These are phyloP conservation scores for Cynopterus sphinx DNA, from an alignment of 2,797 vertebrate genomes.

Conservation along the genomic window DNA sequence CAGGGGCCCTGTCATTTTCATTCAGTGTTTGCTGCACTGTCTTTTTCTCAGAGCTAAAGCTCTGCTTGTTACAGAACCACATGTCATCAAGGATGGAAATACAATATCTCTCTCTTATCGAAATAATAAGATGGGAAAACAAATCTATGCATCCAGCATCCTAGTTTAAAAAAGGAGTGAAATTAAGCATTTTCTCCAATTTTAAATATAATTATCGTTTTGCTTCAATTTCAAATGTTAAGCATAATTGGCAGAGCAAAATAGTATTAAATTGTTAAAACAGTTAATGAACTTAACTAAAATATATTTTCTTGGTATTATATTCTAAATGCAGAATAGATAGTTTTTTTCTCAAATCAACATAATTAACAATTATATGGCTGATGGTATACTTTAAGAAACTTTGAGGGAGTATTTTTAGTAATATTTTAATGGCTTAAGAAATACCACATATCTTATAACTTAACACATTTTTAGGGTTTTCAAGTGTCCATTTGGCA, in stretches of 20 bases:
- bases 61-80: not conserved
- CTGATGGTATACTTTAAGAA: not conserved
- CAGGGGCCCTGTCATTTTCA: not conserved
- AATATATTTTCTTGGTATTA: not conserved
- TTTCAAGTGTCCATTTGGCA: not conserved
- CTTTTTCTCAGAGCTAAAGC: not conserved
- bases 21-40: not conserved
- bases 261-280: conserved; percentile 13
- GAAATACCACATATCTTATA: not conserved
- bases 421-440: not conserved
- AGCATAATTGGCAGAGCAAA: not conserved
- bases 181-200: not conserved
- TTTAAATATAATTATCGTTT: not conserved
- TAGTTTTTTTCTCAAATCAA: not conserved
- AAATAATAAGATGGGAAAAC: not conserved
- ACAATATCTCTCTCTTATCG: not conserved
- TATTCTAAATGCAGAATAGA: not conserved
- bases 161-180: not conserved
- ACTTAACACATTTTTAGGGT: not conserved
- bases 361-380: not conserved
- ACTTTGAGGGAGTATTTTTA: not conserved
- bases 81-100: not conserved
- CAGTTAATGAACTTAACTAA: not conserved
- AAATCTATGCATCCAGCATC: not conserved
- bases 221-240: not conserved